Evolutionary conservation across 2,113 vertebrate genomes (phyloP), one percentile per base, ranked within the genome.

Genomic region (Osmerus eperlanus): DNA sequence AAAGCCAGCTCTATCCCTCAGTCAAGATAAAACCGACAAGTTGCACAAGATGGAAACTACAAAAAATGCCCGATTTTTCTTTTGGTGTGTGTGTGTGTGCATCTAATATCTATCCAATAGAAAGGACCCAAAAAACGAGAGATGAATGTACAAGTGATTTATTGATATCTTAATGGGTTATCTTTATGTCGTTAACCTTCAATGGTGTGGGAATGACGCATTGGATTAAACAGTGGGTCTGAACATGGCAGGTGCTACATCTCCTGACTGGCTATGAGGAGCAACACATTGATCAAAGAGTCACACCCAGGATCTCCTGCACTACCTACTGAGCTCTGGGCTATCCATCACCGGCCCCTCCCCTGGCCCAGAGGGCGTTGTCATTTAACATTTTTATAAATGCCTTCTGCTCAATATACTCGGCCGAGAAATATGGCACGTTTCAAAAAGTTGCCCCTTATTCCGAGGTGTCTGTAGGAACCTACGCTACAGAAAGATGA

Each of bases 121-220:
- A 52, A 63, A n/a, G 71, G 71, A 55, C 52, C 67, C 65, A 73
- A 58, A 18, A 62, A 67, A 41, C 9, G 58, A 12, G 2, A 75
- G 73, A 62, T 51, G 63, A 62, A 68, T 63, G 71, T 78, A 36
- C 3, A 32, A 36, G 41, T 79, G 77, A 89, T 81, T 19, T 74
- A 86, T 86, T 41, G 54, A 76, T 76, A 66, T 36, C 81, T 80
- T 82, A 76, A 71, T 66, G 80, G 68, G 72, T 76, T 76, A 75
- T 85, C 77, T 74, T 70, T 74, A 69, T 79, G 64, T 81, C 36
- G 65, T 89, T 90, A 88, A 86, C 85, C 83, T 88, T 83, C 62
- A n/a, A 58, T 70, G 62, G 61, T 32, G 58, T 68, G 72, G 76
- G 85, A 85, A 87, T 84, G 72, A 84, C 51, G 71, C 77, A 75